A percentile compares a stretch with the other conserved stretches of the same genome.
These are phyloP conservation scores for Harlomillsia oculata DNA, from an alignment of 1,140 invertebrate genomes.

Conservation along the genomic window DNA sequence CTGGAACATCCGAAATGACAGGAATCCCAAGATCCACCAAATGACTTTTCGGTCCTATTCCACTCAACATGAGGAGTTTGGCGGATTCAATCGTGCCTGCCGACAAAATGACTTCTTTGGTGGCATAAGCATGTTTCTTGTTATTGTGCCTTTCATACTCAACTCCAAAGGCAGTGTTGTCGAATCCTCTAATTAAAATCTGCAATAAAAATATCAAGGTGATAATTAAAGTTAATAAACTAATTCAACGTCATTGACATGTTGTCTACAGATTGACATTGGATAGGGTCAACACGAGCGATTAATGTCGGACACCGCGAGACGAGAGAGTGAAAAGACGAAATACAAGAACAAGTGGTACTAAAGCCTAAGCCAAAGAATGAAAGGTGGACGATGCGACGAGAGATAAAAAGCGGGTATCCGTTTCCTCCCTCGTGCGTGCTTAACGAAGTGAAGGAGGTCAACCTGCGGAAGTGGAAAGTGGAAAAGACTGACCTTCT, in stretches of 20 bases:
- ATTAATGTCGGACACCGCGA: no score
- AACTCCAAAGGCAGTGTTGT: conserved; percentile 4
- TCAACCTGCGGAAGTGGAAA: no score
- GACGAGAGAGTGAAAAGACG: no score
- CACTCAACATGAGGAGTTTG: conserved; percentile 19
- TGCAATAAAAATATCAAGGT: background rate
- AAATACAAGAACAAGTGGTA: no score
- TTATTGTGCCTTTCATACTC: conserved; percentile 16
- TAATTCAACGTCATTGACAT: background rate
- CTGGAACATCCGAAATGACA: conserved; percentile 15
- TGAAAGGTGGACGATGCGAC: no score
- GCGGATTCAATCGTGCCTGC: conserved; percentile 11
- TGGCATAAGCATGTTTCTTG: conserved; percentile 14
- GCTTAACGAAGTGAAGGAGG: no score
- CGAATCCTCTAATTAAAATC: conserved; percentile 14
- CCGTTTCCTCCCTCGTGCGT: no score
- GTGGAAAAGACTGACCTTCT: conserved; percentile 25
- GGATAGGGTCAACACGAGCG: no score
- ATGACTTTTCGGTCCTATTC: conserved; percentile 15
- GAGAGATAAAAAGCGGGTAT: no score
- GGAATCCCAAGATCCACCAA: conserved; percentile 20
- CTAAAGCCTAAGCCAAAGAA: no score
- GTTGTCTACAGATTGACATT: no score
- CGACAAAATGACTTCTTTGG: conserved; percentile 10
- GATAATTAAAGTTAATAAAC: background rate